phyloP scores from a whole-genome alignment of 1,140 invertebrate species.

The Macrotrachela quadricornifera region DNA sequence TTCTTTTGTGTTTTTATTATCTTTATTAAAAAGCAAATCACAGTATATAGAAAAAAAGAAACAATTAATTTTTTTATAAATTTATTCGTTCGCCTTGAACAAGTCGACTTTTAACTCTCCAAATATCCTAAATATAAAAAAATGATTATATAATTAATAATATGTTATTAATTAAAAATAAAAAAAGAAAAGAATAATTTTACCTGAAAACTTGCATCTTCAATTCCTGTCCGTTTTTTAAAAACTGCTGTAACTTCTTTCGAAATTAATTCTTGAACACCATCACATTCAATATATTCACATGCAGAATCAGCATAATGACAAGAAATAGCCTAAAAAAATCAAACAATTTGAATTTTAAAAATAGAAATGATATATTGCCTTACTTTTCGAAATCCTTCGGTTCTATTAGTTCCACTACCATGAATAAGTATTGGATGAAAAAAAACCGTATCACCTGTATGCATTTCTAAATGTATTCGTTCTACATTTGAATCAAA shows the following conservation, averaged over 20 bases:
- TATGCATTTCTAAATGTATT: conserved; percentile 49
- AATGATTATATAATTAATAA: background rate
- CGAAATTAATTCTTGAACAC: conserved; percentile 44
- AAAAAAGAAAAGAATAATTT: conserved; percentile 15
- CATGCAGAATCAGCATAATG: conserved; percentile 56
- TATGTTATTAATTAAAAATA: background rate
- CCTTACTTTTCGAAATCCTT: conserved; percentile 31
- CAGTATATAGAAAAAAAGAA: no score
- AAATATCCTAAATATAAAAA: background rate
- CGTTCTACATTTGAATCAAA: conserved; percentile 27
- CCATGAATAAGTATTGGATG: conserved; percentile 67
- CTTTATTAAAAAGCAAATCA: no score
- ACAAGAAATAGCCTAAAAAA: conserved; percentile 43
- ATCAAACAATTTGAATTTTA: no score
- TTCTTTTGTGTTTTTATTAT: no score
- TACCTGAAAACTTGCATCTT: conserved; percentile 46
- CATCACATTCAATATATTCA: conserved; percentile 47
- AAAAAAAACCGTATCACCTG: conserved; percentile 72
- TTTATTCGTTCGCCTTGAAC: background rate
- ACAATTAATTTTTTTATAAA: conserved; percentile 4
- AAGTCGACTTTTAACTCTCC: conserved; percentile 1
- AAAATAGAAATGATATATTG: no score
- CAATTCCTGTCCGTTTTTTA: conserved; percentile 40
- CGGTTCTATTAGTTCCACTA: conserved; percentile 52
- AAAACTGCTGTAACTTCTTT: conserved; percentile 41